Evolutionary conservation across 2,888 invertebrate species (phyloP).

Genomic region (Andricus curvator): DNA sequence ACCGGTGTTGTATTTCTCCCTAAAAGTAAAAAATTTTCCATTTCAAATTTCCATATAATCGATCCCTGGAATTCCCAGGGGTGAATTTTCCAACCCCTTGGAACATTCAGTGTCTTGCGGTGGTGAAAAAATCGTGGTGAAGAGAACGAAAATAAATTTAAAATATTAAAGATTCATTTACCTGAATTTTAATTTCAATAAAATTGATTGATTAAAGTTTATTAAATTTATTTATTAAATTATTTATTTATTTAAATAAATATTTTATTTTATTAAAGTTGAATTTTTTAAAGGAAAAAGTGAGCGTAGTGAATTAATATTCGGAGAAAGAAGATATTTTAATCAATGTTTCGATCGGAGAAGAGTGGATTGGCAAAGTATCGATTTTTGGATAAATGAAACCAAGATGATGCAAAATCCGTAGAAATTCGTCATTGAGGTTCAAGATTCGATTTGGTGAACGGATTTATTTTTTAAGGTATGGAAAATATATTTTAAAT

Average conservation of each 20-base stretch:
- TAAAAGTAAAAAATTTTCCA: background rate
- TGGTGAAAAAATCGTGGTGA: background rate
- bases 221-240: too few species aligned
- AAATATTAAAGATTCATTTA: background rate
- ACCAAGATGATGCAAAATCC: background rate
- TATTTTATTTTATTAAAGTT: too few species aligned
- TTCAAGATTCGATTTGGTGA: background rate
- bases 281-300: background rate
- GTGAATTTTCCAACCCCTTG: background rate
- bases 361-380: background rate
- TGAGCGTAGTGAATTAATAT: background rate
- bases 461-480: background rate
- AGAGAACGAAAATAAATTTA: background rate
- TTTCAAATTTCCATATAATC: background rate
- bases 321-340: background rate
- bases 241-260: too few species aligned
- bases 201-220: background rate
- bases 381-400: background rate
- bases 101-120: background rate
- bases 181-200: background rate
- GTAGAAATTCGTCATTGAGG: background rate
- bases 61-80: background rate
- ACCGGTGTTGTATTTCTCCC: background rate
- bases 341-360: background rate
- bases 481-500: background rate